Evolutionary conservation across 2,797 vertebrate genomes (phyloP), one percentile per base, ranked within the genome.

Genomic region (Myripristis jacobus): DNA sequence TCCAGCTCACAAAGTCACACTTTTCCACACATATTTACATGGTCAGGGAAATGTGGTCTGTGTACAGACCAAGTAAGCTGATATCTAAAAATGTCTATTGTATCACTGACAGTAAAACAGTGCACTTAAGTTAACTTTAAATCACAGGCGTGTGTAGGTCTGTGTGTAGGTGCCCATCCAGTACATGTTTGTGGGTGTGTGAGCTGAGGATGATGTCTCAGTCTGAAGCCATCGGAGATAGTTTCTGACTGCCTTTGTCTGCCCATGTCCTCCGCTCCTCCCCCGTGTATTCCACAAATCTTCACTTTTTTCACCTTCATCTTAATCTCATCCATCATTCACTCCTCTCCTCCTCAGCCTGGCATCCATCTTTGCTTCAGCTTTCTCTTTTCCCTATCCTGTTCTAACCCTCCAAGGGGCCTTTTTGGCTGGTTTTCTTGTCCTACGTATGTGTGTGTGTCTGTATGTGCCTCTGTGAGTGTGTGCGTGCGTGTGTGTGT

Each of bases 271-370:
- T 71, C 56, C 50, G 2, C 50, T 69, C 27, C 56, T 51, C 74
- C 59, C 9, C 47, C 4, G 6, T 53, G 51, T 82, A 57, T 50
- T 46, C n/a, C n/a, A n/a, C n/a, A n/a, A n/a, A 6, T 82, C 73
- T 58, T 56, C 60, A 79, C 47, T 77, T 82, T 70, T 31, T 69
- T 75, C 54, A 83, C 80, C 73, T 78, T 38, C 46, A 55, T 34
- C 74, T 78, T n/a, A 80, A 88, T 84, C 73, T 86, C 82, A 80
- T 88, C 77, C 77, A 72, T 87, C 79, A 64, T 69, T 75, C 70
- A 77, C 59, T 77, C 61, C 50, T 67, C 73, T 63, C 74, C 60
- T 79, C 69, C 66, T 72, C 72, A 74, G 70, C 64, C 54, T 65
- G 68, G 59, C 41, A 79, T 76, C 61, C 50, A 77, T 81, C 75